Evolutionary conservation across 1,140 invertebrate genomes (phyloP).

Genomic region (Nasonia giraulti): DNA sequence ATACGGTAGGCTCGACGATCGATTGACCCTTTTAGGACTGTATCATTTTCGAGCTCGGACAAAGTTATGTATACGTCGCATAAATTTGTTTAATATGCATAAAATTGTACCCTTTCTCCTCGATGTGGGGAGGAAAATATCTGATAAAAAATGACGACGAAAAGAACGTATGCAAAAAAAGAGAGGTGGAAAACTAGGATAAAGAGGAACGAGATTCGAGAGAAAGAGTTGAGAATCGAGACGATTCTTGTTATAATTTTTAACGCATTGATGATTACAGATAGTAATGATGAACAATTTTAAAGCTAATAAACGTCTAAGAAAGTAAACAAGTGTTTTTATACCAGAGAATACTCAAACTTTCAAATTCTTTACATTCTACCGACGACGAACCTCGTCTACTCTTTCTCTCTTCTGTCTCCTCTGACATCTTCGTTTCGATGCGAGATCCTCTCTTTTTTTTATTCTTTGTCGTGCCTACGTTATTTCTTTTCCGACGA

Average conservation of each 20-base stretch:
- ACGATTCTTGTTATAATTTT: conserved; percentile 52
- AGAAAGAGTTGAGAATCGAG: conserved; percentile 45
- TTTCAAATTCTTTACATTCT: conserved; percentile 23
- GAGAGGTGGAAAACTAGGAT: conserved; percentile 20
- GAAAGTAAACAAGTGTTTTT: conserved; percentile 55
- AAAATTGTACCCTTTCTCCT: conserved; percentile 43
- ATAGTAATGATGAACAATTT: conserved; percentile 49
- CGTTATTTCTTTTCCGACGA: conserved; percentile 36
- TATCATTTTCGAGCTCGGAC: conserved; percentile 53
- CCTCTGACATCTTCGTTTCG: conserved; percentile 17
- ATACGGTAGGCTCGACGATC: conserved; percentile 58
- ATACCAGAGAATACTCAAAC: conserved; percentile 43
- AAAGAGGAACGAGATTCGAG: conserved; percentile 42
- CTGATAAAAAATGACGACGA: conserved; percentile 2
- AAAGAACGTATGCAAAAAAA: conserved; percentile 4
- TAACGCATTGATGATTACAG: conserved; percentile 54
- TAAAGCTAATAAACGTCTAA: conserved; percentile 42
- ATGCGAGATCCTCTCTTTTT: conserved; percentile 31
- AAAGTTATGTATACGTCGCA: conserved; percentile 44
- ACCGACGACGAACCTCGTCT: conserved; percentile 28
- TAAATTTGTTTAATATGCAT: conserved; percentile 42
- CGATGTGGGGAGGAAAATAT: conserved; percentile 8
- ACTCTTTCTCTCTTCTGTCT: conserved; percentile 51
- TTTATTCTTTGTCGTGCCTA: conserved; percentile 34
- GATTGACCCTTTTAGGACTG: conserved; percentile 52